phyloP scores from a whole-genome alignment of 2,797 vertebrate genomes.

The Aulostomus chinensis region DNA sequence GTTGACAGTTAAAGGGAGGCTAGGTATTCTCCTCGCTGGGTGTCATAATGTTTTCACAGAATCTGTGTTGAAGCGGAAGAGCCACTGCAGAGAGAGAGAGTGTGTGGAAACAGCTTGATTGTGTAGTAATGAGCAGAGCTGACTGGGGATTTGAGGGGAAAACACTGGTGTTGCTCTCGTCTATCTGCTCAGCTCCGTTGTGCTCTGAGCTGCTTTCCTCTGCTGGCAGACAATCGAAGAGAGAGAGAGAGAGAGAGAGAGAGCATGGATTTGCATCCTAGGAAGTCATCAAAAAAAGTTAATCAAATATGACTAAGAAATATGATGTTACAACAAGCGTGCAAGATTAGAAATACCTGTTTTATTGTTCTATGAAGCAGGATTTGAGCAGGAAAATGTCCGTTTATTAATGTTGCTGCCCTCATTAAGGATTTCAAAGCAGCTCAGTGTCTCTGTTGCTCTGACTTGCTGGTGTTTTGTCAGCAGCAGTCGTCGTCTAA shows the following conservation, averaged over 20 bases:
- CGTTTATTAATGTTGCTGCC: background rate
- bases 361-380: background rate
- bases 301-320: no score
- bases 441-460: background rate
- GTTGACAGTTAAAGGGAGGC: constrained; percentile 15
- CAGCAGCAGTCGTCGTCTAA: constrained; percentile 15
- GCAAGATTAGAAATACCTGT: background rate
- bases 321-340: constrained; percentile 11
- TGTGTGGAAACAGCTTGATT: constrained; percentile 18
- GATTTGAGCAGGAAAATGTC: background rate
- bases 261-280: constrained; percentile 8
- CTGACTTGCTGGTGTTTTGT: constrained; percentile 9
- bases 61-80: constrained; percentile 22
- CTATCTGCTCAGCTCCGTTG: constrained; percentile 26
- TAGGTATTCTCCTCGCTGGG: constrained; percentile 2
- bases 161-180: constrained; percentile 24
- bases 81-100: constrained; percentile 10
- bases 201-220: constrained; percentile 29
- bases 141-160: constrained; percentile 28
- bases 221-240: constrained; percentile 14
- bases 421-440: no score
- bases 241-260: constrained; percentile 14
- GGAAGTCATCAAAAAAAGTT: constrained; percentile 15
- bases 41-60: constrained; percentile 23
- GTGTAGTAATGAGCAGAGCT: constrained; percentile 37